Conservation (phyloP, 2,113 vertebrate species). For the Leuciscus idus region DNA sequence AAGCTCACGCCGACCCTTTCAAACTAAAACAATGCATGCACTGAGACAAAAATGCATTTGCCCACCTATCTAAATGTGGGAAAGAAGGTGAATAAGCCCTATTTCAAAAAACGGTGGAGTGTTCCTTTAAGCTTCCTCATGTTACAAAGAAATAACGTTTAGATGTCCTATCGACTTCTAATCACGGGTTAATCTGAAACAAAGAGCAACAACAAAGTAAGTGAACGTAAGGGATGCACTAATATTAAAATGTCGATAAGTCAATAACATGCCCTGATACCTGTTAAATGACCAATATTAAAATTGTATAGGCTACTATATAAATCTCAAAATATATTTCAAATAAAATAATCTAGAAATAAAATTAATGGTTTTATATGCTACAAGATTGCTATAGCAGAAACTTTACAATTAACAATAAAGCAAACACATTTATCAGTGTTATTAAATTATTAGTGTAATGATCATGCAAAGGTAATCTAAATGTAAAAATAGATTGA, state of each 20-base stretch:
- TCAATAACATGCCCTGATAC: not conserved
- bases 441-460: not conserved
- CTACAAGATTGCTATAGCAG: not conserved
- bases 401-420: not conserved
- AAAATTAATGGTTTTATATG: not conserved
- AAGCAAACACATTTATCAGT: not conserved
- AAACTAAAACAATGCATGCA: no score
- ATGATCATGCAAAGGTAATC: not conserved
- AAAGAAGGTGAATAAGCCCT: no score
- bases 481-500: not conserved
- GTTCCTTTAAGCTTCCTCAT: not conserved
- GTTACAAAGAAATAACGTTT: not conserved
- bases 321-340: not conserved
- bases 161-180: not conserved
- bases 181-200: not conserved
- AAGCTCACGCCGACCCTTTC: no score
- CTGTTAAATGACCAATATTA: not conserved
- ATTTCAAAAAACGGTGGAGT: no score
- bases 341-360: not conserved
- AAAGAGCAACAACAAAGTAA: not conserved
- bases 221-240: not conserved
- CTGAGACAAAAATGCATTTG: no score
- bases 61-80: no score
- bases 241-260: not conserved
- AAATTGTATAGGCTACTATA: not conserved